Evolutionary conservation across 1,140 invertebrate species (phyloP).

Genomic region (Micrasema minimum): DNA sequence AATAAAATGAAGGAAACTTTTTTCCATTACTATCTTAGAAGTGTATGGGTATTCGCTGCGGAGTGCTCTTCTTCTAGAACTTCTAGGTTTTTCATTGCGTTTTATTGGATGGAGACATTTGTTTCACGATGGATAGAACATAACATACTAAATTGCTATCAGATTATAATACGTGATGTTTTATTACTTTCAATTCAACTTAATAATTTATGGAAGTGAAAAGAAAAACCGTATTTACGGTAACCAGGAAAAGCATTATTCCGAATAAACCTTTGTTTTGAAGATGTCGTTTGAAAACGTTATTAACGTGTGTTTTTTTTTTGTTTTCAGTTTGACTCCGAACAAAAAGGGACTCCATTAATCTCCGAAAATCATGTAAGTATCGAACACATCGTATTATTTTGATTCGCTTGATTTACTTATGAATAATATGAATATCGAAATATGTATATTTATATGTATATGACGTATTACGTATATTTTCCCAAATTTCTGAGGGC

Average conservation of each 20-base stretch:
- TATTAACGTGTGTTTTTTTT: background rate
- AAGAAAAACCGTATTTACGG: slow-evolving; percentile 21
- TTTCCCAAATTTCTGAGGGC: too few relatives aligned
- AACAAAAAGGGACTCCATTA: background rate
- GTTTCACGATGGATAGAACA: slow-evolving; percentile 39
- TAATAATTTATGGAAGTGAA: slow-evolving; percentile 26
- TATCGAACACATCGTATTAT: background rate
- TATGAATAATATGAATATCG: too few relatives aligned
- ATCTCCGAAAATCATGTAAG: slow-evolving; percentile 7
- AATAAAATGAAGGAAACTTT: slow-evolving; percentile 44
- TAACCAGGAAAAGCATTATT: background rate
- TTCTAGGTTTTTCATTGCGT: slow-evolving; percentile 42
- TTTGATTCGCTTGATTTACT: too few relatives aligned
- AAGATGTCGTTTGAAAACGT: background rate
- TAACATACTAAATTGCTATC: slow-evolving; percentile 35
- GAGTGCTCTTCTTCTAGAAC: slow-evolving; percentile 39
- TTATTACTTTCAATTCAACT: slow-evolving; percentile 37
- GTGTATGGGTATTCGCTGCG: slow-evolving; percentile 25
- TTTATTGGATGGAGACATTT: slow-evolving; percentile 45
- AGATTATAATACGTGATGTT: slow-evolving; percentile 45
- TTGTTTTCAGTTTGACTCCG: slow-evolving; percentile 21
- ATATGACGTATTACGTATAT: too few relatives aligned
- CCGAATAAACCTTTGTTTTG: background rate
- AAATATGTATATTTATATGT: too few relatives aligned
- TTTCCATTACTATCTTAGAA: slow-evolving; percentile 29